phyloP scores from a whole-genome alignment of 2,888 invertebrate species.

The Laspeyria flexula region DNA sequence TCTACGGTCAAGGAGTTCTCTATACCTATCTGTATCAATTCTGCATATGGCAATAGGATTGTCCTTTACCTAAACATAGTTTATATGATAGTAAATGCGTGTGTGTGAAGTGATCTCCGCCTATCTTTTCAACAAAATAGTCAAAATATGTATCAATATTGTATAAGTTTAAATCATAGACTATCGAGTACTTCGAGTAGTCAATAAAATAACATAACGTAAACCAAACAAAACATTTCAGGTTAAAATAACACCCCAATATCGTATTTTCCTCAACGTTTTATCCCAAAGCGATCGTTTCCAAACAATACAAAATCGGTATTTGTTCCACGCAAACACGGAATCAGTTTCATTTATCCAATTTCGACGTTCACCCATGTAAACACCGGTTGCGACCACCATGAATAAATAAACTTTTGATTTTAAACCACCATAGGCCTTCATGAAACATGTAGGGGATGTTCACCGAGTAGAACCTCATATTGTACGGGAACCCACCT shows the following conservation, averaged over 20 bases:
- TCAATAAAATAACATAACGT: not conserved
- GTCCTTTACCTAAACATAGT: no score
- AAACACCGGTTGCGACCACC: slow-evolving; percentile 31
- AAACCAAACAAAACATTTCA: not conserved
- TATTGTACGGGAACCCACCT: slow-evolving; percentile 10
- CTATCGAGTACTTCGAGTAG: not conserved
- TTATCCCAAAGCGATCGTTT: slow-evolving; percentile 21
- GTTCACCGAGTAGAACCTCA: slow-evolving; percentile 7
- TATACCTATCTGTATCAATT: no score
- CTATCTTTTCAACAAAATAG: no score
- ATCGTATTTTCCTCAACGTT: slow-evolving; percentile 21
- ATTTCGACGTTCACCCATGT: slow-evolving; percentile 20
- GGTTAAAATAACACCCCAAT: slow-evolving; percentile 7
- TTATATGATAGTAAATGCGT: no score
- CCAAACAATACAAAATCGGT: slow-evolving; percentile 30
- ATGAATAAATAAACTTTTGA: slow-evolving; percentile 50
- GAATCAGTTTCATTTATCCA: slow-evolving; percentile 33
- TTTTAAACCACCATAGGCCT: slow-evolving; percentile 40
- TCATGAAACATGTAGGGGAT: slow-evolving; percentile 41
- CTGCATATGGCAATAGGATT: no score
- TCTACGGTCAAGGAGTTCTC: no score
- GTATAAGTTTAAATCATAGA: not conserved
- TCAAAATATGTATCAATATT: no score
- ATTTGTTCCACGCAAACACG: slow-evolving; percentile 31
- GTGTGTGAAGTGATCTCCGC: no score